Conservation (phyloP, 2,113 vertebrate species). For the Cettia cetti region DNA sequence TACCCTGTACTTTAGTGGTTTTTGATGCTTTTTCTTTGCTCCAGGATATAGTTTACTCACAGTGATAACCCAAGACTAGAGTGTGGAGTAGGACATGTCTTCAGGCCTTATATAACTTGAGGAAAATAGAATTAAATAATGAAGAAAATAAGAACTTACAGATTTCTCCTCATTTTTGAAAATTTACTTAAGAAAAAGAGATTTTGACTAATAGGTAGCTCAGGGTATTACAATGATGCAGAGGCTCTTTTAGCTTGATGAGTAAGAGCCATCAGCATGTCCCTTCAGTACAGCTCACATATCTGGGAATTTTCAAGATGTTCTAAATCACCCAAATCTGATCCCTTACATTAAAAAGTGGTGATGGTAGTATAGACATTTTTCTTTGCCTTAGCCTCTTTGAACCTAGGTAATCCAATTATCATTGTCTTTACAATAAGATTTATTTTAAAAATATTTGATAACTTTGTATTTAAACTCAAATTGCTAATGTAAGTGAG, state of each 20-base stretch:
- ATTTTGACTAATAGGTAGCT: not conserved
- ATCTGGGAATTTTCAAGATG: not conserved
- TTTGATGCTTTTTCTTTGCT: not conserved
- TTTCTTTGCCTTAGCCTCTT: not conserved
- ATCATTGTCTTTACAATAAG: not conserved
- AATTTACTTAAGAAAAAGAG: not conserved
- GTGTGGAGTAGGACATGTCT: not conserved
- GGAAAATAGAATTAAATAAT: not conserved
- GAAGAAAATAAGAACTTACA: not conserved
- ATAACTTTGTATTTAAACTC: not conserved
- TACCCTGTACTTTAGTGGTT: rapidly evolving
- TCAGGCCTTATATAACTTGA: not conserved
- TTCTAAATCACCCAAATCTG: not conserved
- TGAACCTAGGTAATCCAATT: not conserved
- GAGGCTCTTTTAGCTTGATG: not conserved
- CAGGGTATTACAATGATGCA: not conserved
- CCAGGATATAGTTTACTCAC: not conserved
- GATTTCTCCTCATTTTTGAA: not conserved
- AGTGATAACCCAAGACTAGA: not conserved
- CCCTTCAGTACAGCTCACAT: not conserved
- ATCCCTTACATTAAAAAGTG: not conserved
- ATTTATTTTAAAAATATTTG: not conserved
- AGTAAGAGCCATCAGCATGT: not conserved
- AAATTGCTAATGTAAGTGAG: not conserved
- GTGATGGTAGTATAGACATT: not conserved